Base-by-base conservation (phyloP, 2,888 invertebrate species). In the Margaritifera margaritifera region DNA sequence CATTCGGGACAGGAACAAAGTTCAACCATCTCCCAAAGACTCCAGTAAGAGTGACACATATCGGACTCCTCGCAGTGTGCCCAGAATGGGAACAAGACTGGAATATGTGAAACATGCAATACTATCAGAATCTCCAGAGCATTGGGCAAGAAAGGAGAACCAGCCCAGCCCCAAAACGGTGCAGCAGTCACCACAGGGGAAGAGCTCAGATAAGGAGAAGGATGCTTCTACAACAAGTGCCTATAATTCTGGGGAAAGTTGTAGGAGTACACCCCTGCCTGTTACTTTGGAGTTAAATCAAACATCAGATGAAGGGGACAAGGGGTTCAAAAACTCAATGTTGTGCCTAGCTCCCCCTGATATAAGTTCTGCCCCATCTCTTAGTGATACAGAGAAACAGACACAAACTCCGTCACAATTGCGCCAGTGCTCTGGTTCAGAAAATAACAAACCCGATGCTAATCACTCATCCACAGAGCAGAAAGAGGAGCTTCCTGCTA, bases 161-260 rank as follows among this genome's bases (percentile, higher is more conserved):
- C 74, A 75, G 52, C 74, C 77, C 24, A 76, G 72, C 27, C 71
- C 76, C 20, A 74, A 82, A 77, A 71, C 75, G 78, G 71, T 78
- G 62, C 76, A 74, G 60, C 67, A 68, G 1, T 63, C 75, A 58
- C 27, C 66, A n/a, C 60, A 62, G 54, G 67, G 73, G 52, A 64
- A 67, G 63, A 66, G 64, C 31, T 71, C 70, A 18, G 82, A 85
- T 59, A 76, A 79, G 58, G 80, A 83, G 61, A 83, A 83, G 61
- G 85, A 83, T 72, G 93, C 93, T 61, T 93, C 94, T 53, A 93
- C 93, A 20, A 87, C 87, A 54, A 88, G 87, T 88, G 94, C 94
- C 62, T 94, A 94, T 87, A 94, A 94, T 84, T 94, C 94, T 2
- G 86, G 94, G 1, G 94, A 94, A 67, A 94, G 94, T n/a, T 93